Base-by-base conservation (phyloP, 2,797 vertebrate genomes). In the Galagoides demidoff region DNA sequence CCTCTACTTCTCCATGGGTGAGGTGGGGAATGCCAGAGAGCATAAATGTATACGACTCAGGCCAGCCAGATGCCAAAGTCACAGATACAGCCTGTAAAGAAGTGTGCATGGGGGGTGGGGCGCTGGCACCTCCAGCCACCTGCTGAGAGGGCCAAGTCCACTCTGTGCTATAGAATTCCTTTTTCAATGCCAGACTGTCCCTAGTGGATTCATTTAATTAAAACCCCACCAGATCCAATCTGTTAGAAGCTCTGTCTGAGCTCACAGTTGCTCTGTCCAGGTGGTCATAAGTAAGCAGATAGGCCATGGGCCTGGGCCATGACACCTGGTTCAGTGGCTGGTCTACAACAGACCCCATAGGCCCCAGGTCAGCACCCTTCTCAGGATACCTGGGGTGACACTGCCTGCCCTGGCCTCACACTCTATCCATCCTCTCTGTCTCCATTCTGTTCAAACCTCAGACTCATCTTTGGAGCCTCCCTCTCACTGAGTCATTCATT, bases 191-290 rank as follows among this genome's bases (percentile, higher is more conserved):
- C 86, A 86, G 70, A n/a, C 92, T 77, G 66, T 92, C 76, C 59
- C 91, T 71, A 43, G 81, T 85, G 85, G 55, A 79, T 90, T 86
- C 64, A 23, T 92, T 96, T 94, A 74, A 96, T 96, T 96, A 94
- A 95, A 96, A 68, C 81, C 61, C 70, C 55, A 71, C 89, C 45
- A 68, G 37, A 95, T 89, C 52, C 45, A 86, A 89, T 94, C 93
- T 59, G 76, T 64, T 59, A 73, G 57, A 83, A 87, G 68, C 90
- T 61, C 91, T 78, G 78, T 66, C 91, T 82, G 78, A 64, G 37
- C 45, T 85, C 79, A 78, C 83, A 92, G 74, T 83, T 71, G 43
- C 43, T 76, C 74, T 88, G 86, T 82, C 88, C 77, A 85, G 39
- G 77, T 85, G 78, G 73, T 63, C 87, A 66, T 20, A 59, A 87